These are phyloP conservation scores for Arvicanthis niloticus DNA, from an alignment of 2,113 vertebrate genomes.

Conservation along the genomic window DNA sequence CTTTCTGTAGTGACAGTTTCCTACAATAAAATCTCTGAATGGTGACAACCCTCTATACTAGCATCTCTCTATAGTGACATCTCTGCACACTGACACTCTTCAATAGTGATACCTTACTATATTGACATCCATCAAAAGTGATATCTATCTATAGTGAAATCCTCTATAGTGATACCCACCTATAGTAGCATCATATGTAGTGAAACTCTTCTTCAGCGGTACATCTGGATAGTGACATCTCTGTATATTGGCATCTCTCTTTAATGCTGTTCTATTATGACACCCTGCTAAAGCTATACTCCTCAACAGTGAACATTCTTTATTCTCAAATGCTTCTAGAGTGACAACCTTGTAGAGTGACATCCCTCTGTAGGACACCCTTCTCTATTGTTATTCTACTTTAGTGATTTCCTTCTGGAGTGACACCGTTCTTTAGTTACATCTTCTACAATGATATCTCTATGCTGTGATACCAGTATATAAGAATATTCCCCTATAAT, in stretches of 20 bases:
- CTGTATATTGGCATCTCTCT: background rate
- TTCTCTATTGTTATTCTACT: background rate
- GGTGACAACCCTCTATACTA: background rate
- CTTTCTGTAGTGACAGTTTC: background rate
- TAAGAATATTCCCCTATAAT: background rate
- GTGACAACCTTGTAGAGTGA: too few relatives aligned
- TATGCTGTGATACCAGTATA: background rate
- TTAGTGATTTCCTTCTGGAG: background rate
- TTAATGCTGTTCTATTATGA: background rate
- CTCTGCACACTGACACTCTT: background rate
- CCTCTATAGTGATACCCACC: background rate
- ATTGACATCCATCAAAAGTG: background rate
- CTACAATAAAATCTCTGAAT: background rate
- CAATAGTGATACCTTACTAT: background rate
- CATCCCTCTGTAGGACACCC: background rate
- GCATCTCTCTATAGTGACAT: background rate
- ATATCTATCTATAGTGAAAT: background rate
- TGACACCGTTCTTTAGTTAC: background rate
- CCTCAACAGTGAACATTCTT: background rate
- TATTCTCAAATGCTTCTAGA: background rate
- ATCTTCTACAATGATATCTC: background rate
- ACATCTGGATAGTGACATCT: background rate
- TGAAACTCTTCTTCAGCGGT: background rate
- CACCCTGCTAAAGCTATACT: background rate
- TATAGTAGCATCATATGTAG: background rate